A percentile compares a stretch with the other conserved stretches of the same genome.
phyloP scores from a whole-genome alignment of 2,888 invertebrate species.

The Megastigmus dorsalis region DNA sequence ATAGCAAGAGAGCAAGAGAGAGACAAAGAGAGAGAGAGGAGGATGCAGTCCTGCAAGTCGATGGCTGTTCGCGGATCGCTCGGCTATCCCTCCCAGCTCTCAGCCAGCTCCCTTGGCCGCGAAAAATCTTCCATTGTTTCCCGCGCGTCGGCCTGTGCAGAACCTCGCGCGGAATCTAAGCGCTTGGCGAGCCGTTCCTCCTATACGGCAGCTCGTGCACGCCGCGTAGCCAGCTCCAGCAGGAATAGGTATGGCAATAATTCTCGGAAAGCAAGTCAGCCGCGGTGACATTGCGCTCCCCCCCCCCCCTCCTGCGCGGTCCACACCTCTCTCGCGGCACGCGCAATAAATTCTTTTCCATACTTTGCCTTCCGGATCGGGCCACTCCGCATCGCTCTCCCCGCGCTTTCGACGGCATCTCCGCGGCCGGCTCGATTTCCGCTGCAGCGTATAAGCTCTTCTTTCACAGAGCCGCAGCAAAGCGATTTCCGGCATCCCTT shows the following conservation, averaged over 20 bases:
- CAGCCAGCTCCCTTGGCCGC: background rate
- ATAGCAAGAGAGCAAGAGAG: too few species aligned
- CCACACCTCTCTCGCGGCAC: background rate
- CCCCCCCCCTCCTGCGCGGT: background rate
- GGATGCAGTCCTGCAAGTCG: too few species aligned
- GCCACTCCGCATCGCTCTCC: background rate
- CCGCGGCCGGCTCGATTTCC: background rate
- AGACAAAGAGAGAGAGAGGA: too few species aligned
- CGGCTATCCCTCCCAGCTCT: background rate
- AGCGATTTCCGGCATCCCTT: conserved; percentile 5
- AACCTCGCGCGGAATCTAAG: conserved; percentile 19
- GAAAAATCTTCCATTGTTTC: conserved; percentile 33
- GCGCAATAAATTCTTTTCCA: conserved; percentile 21
- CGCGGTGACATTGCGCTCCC: conserved; percentile 30
- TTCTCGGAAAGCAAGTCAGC: conserved; percentile 54
- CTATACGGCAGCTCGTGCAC: too few species aligned
- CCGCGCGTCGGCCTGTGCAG: too few species aligned
- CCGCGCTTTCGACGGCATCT: background rate
- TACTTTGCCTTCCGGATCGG: background rate
- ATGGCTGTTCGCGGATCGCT: background rate
- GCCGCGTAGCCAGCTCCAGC: too few species aligned
- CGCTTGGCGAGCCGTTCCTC: background rate
- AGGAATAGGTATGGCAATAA: conserved; percentile 44
- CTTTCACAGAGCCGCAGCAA: too few species aligned
- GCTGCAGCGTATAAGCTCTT: background rate